phyloP scores from a whole-genome alignment of 2,888 invertebrate genomes.

The Euclidia mi region DNA sequence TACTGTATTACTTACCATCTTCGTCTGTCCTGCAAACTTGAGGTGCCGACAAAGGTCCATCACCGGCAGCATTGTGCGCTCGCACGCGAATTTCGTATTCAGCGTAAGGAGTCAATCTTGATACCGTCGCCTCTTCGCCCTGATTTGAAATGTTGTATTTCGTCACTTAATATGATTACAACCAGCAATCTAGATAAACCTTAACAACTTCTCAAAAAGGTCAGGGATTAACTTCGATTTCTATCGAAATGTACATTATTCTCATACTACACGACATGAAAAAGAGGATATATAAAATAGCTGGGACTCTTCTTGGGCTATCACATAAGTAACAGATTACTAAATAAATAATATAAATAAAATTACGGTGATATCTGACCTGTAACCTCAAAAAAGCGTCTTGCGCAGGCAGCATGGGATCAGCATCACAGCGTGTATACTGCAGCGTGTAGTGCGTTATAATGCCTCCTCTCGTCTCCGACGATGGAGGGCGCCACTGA shows the following conservation, averaged over 20 bases:
- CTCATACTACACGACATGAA: no score
- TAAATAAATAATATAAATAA: no score
- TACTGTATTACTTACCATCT: slow-evolving; percentile 91
- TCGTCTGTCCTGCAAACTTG: slow-evolving; percentile 95
- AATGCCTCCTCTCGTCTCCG: slow-evolving; percentile 92
- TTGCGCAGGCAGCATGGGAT: slow-evolving; percentile 79
- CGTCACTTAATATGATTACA: neutral
- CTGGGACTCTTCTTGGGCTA: no score
- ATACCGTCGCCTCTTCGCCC: slow-evolving; percentile 94
- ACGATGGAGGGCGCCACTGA: slow-evolving; percentile 93
- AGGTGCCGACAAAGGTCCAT: slow-evolving; percentile 94
- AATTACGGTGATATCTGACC: slow-evolving; percentile 59
- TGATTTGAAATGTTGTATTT: slow-evolving; percentile 51
- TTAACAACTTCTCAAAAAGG: no score
- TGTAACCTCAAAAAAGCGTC: slow-evolving; percentile 83
- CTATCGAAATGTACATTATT: no score
- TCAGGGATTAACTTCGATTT: no score
- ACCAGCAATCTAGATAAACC: no score
- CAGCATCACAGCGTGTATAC: slow-evolving; percentile 80
- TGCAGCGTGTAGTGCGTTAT: slow-evolving; percentile 86
- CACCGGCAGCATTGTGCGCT: slow-evolving; percentile 96
- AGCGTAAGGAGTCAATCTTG: slow-evolving; percentile 94
- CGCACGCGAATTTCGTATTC: slow-evolving; percentile 96
- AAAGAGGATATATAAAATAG: no score
- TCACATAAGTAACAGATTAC: no score